phyloP scores from a whole-genome alignment of 2,888 invertebrate species.

The Lasioglossum vierecki region DNA sequence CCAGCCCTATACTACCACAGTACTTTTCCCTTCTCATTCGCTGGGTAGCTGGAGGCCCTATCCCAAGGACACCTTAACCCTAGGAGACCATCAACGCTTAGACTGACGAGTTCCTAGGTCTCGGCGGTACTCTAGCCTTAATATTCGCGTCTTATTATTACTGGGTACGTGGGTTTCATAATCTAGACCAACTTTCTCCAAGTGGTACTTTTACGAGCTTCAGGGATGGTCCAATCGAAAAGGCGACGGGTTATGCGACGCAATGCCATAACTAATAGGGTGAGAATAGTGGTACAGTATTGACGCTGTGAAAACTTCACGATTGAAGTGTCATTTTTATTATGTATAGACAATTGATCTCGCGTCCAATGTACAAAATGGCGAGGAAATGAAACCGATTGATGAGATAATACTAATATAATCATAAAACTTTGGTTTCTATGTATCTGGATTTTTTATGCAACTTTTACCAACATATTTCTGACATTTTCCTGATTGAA shows the following conservation, averaged over 20 bases:
- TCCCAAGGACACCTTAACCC: not conserved
- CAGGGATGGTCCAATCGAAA: not conserved
- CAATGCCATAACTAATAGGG: not conserved
- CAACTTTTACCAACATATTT: not conserved
- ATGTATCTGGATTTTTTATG: not conserved
- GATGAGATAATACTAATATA: not conserved
- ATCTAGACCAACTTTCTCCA: slow-evolving; percentile 4
- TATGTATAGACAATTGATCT: not conserved
- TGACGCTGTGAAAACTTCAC: not conserved
- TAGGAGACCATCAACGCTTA: not conserved
- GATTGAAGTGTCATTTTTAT: not conserved
- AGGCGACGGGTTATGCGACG: not conserved
- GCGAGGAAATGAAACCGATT: not conserved
- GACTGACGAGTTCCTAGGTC: not conserved
- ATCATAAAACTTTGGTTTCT: not conserved
- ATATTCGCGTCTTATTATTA: slow-evolving; percentile 1
- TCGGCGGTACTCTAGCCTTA: not conserved
- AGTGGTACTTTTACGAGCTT: not conserved
- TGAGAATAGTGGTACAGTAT: not conserved
- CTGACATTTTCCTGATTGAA: too few relatives aligned
- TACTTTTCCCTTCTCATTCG: slow-evolving; percentile 9
- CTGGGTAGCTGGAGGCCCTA: not conserved
- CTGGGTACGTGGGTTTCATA: not conserved
- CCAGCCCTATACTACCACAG: not conserved
- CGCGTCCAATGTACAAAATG: not conserved